Conservation (phyloP, 2,888 invertebrate genomes). For the Oscheius onirici region DNA sequence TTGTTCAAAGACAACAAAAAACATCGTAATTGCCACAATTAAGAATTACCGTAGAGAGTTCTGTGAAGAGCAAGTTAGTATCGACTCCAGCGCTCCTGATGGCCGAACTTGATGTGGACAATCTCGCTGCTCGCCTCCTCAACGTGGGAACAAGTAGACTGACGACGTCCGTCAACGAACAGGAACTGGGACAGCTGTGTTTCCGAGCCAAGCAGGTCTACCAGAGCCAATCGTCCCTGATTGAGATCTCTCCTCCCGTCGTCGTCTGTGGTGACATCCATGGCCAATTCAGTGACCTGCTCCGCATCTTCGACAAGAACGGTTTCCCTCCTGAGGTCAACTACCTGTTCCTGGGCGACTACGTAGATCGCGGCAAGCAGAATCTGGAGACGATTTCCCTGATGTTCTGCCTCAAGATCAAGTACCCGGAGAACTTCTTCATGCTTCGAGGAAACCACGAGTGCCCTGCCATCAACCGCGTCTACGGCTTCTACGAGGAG, state of each 20-base stretch:
- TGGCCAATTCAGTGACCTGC: slow-evolving; percentile 57
- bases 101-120: slow-evolving; percentile 33
- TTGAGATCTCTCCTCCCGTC: slow-evolving; percentile 62
- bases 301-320: slow-evolving; percentile 65
- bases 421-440: slow-evolving; percentile 41
- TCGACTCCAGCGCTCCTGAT: too few relatives aligned
- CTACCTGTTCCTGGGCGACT: slow-evolving; percentile 52
- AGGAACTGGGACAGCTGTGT: slow-evolving; percentile 54
- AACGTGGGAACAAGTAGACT: slow-evolving; percentile 45
- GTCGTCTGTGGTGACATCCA: slow-evolving; percentile 57
- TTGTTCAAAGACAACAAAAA: too few relatives aligned
- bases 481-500: slow-evolving; percentile 9
- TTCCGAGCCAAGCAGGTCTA: slow-evolving; percentile 54
- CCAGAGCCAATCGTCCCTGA: slow-evolving; percentile 51
- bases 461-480: not conserved
- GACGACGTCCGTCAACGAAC: slow-evolving; percentile 44
- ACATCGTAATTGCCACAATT: too few relatives aligned
- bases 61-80: too few relatives aligned
- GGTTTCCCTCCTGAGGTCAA: slow-evolving; percentile 63
- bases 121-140: slow-evolving; percentile 43
- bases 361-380: slow-evolving; percentile 64
- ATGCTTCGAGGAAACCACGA: slow-evolving; percentile 59
- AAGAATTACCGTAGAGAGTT: too few relatives aligned
- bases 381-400: slow-evolving; percentile 65
- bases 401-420: slow-evolving; percentile 64